Conservation (phyloP, 2,113 vertebrate genomes). For the Marmota flaviventris region DNA sequence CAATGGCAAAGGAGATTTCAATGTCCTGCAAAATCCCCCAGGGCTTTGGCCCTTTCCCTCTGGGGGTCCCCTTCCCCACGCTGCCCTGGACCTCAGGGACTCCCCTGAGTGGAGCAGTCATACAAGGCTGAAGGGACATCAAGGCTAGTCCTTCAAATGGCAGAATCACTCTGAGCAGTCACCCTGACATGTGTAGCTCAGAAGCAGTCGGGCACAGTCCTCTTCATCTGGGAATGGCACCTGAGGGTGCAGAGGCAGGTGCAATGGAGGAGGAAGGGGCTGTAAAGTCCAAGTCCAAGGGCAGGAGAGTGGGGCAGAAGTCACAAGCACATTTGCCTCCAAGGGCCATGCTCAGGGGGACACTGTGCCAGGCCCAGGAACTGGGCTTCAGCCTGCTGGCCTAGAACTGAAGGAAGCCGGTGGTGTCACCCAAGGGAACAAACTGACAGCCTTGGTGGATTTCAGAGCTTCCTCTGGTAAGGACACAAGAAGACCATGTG, state of each 20-base stretch:
- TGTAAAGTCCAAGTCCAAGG: no score
- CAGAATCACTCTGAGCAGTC: not conserved
- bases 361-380: not conserved
- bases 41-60: not conserved
- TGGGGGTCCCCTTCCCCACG: not conserved
- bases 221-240: fast-evolving
- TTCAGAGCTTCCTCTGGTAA: not conserved
- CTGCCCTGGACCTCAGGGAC: not conserved
- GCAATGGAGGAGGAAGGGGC: fast-evolving
- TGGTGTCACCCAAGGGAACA: not conserved
- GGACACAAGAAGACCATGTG: not conserved
- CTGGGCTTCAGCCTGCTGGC: not conserved
- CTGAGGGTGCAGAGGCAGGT: no score
- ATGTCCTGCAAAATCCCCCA: not conserved
- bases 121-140: not conserved
- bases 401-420: not conserved
- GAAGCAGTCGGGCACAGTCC: not conserved
- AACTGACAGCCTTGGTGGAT: not conserved
- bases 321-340: not conserved
- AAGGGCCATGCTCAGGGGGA: not conserved
- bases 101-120: not conserved
- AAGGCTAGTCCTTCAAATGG: not conserved
- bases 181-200: not conserved
- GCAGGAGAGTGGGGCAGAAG: not conserved
- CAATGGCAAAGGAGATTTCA: not conserved